These are phyloP conservation scores for Sesamia inferens DNA, from an alignment of 2,888 invertebrate species.

Conservation along the genomic window DNA sequence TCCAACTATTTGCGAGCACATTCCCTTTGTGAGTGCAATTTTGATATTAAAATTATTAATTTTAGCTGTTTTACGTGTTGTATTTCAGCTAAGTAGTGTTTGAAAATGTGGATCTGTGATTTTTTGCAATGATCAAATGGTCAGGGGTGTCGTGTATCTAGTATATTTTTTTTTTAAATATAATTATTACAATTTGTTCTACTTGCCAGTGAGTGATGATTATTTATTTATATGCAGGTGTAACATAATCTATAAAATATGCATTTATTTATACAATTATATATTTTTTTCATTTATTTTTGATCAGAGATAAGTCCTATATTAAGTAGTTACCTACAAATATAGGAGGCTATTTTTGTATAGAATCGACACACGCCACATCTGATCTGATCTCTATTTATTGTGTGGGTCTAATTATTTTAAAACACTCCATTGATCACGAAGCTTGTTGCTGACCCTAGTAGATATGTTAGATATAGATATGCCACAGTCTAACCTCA, in stretches of 20 bases:
- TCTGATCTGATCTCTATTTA: conserved; percentile 47
- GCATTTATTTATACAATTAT: background rate
- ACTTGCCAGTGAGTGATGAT: conserved; percentile 37
- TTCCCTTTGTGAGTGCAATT: conserved; percentile 49
- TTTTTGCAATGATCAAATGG: conserved; percentile 47
- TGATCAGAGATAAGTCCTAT: background rate
- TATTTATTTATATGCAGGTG: conserved; percentile 1
- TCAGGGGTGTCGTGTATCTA: conserved; percentile 52
- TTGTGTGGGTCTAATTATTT: conserved; percentile 47
- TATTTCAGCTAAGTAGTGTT: conserved; percentile 43
- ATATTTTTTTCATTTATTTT: background rate
- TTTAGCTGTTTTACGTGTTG: conserved; percentile 36
- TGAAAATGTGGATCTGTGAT: conserved; percentile 57
- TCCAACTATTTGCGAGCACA: conserved; percentile 49
- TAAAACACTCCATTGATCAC: conserved; percentile 54
- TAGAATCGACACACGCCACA: conserved; percentile 16
- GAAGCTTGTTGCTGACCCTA: conserved; percentile 62
- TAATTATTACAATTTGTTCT: background rate
- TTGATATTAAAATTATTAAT: conserved; percentile 35
- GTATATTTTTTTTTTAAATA: conserved; percentile 1
- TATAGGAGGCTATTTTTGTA: background rate
- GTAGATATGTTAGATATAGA: conserved; percentile 64
- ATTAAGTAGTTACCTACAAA: background rate
- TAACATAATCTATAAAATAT: background rate
- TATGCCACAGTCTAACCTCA: conserved; percentile 45